These are phyloP conservation scores for Kobus ellipsiprymnus DNA, from an alignment of 2,113 vertebrate species.

Conservation along the genomic window DNA sequence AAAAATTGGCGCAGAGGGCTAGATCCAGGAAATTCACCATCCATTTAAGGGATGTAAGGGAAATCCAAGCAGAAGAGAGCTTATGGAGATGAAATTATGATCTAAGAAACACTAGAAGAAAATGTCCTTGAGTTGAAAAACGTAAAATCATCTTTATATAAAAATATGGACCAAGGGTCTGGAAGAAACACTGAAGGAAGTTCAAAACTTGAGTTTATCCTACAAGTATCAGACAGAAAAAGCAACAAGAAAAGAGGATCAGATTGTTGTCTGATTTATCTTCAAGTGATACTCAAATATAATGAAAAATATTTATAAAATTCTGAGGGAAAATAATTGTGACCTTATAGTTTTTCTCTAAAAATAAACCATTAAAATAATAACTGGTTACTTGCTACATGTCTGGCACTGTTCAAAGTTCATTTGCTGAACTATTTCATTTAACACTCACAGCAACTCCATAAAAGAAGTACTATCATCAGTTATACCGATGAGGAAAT, in stretches of 20 bases:
- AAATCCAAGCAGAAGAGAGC: not conserved
- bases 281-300: not conserved
- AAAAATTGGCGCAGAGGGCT: not conserved
- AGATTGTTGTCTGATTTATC: not conserved
- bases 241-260: not conserved
- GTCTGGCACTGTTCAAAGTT: not conserved
- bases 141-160: not conserved
- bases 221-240: not conserved
- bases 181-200: not conserved
- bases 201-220: not conserved
- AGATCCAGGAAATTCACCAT: not conserved
- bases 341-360: not conserved
- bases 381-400: not conserved
- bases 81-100: not conserved
- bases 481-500: not conserved
- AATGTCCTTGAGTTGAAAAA: not conserved
- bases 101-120: not conserved
- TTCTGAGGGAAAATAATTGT: not conserved
- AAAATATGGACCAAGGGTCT: not conserved
- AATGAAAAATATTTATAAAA: not conserved
- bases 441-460: not conserved
- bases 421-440: not conserved
- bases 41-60: not conserved
- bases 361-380: not conserved
- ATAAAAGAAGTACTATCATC: not conserved